Evolutionary conservation across 37 sponge, comb jelly and placozoan genomes (phyloP), one percentile per base, ranked within the genome.

Genomic region (Tethya wilhelma): DNA sequence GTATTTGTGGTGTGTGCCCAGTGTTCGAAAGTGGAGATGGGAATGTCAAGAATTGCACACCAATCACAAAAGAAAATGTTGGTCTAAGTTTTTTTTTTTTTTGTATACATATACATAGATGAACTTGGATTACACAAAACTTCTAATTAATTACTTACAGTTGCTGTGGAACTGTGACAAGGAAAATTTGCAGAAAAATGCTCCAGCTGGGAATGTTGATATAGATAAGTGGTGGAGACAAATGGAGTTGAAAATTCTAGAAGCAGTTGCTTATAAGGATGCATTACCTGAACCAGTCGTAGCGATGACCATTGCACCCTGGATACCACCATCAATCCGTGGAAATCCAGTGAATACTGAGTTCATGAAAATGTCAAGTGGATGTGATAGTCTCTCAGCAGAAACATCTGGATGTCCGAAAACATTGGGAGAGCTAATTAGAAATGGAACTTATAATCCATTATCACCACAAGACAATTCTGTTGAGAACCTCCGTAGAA

Each of bases 1-100:
- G 70, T 7, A 42, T 69, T 42, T 69, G 70, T 69, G 70, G 70
- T 42, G 70, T 69, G 22, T 23, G 30, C n/a, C 70, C 70, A 22
- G 44, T 69, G 22, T 69, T 69, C 29, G 70, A 69, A 30, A 69
- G 70, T 69, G 70, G 70, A 38, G 70, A 69, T 69, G 70, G 70
- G 5, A 69, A 69, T 28, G 22, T 23, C 20, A 69, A 69, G 3
- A 69, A 69, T n/a, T 69, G 70, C 44, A 69, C 70, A 69, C 70
- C 70, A 69, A 33, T 69, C 22, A 3, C 2, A 30, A 69, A 40
- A 42, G 70, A 12, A 2, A 2, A 69, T 8, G 44, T 69, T n/a
- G n/a, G n/a, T n/a, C n/a, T n/a, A n/a, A n/a, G n/a, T n/a, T n/a
- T 30, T 28, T 2, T 9, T 34, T 19, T 34, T 19, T 25, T 8